Base-by-base conservation (phyloP, 2,113 vertebrate genomes). In the Periophthalmus modestus region DNA sequence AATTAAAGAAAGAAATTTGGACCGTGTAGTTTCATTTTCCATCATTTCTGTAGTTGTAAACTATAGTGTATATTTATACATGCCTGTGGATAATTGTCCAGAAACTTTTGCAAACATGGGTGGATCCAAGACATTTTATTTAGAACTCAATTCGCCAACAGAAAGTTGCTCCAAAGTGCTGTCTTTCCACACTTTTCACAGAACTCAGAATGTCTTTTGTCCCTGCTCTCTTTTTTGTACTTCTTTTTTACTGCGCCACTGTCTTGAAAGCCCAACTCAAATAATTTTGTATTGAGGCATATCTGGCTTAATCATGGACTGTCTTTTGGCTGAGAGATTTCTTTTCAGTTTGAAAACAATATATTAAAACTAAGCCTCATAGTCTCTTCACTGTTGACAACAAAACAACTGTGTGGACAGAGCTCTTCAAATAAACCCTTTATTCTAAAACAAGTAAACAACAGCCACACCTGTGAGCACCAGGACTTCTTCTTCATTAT, bases 331-430 rank as follows among this genome's bases (percentile, higher is more conserved):
- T 33, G 24, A 66, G 19, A 7, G 5, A n/a, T 39, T 66, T 66
- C 39, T 62, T 47, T 55, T 68, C 43, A 63, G 69, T 57, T 54
- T 68, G 33, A 21, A 13, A 62, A 74, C 61, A 74, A 74, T 57
- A 62, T 67, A 52, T 16, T 66, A 58, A 70, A 43, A 66, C 43
- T 69, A 70, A 70, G 58, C 71, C 77, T 63, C 50, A 63, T 36
- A 46, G 48, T 47, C 54, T 13, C 28, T 36, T 73, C 47, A 55
- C 15, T 68, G 70, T 61, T 59, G 33, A 36, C 50, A 55, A 58
- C 66, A 62, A 57, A 65, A 39, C 70, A 46, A 62, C 23, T 54
- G 16, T 21, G 6, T 36, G 13, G 59, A 62, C 33, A 18, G 24
- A 34, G 59, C 59, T 62, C 23, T 61, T 61, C 23, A 59, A 59